A percentile compares a stretch with the other conserved stretches of the same genome.
Evolutionary conservation across 1,140 invertebrate species (phyloP).

Genomic region (Stratiolaelaps scimitus): DNA sequence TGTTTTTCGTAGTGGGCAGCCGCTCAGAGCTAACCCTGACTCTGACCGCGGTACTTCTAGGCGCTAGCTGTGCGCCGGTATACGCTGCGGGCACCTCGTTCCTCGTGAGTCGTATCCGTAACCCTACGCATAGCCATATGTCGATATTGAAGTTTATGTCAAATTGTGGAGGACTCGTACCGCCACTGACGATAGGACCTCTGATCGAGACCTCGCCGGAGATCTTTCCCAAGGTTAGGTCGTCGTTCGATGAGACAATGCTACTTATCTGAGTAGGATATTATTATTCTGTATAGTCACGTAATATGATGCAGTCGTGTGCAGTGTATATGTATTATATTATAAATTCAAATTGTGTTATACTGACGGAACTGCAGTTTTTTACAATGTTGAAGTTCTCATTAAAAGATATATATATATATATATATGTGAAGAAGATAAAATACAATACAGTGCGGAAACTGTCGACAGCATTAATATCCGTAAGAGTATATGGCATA

Average conservation of each 20-base stretch:
- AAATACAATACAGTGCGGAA: no score
- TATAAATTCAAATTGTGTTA: no score
- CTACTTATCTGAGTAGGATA: no score
- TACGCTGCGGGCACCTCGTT: conserved; percentile 12
- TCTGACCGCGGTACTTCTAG: not conserved
- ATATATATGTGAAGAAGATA: no score
- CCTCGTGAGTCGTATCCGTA: not conserved
- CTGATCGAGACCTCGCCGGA: not conserved
- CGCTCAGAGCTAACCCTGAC: not conserved
- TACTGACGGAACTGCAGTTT: no score
- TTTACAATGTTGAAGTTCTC: no score
- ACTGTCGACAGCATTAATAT: no score
- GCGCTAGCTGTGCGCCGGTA: not conserved
- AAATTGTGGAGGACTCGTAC: conserved; percentile 16
- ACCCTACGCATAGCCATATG: not conserved
- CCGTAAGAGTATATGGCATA: no score
- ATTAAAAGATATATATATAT: no score
- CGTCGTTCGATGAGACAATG: not conserved
- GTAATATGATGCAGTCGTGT: no score
- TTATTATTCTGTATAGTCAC: no score
- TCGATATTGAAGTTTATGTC: conserved; percentile 16
- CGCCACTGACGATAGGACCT: not conserved
- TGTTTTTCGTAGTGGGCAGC: not conserved
- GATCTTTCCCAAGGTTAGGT: conserved; percentile 1
- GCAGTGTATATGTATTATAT: no score